Base-by-base conservation (phyloP, 23 tunicate species). In the Styela clava region DNA sequence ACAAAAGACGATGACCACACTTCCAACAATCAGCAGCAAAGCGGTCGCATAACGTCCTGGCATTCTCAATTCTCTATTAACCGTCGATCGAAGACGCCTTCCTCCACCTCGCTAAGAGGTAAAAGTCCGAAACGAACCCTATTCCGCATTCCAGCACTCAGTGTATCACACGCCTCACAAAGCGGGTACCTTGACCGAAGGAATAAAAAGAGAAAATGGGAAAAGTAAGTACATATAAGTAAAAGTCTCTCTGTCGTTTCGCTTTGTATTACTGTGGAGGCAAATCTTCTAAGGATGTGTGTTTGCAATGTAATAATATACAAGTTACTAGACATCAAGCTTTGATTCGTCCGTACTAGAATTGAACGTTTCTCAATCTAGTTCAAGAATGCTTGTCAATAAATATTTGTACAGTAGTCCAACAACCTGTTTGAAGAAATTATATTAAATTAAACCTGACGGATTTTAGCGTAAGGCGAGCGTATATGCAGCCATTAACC, bases 171-270 rank as follows among this genome's bases (percentile, higher is more conserved):
- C 61, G 88, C 86, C 18, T 67, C 89, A 1, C 97, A 92, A 36
- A 78, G 86, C 20, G 97, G 97, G 0, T 92, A 83, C 52, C 63
- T 92, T 85, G 91, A 92, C 35, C 68, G 83, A 34, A 64, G 88
- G 65, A 84, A 82, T 65, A 86, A 79, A 79, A 92, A 79, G 52
- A 92, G 87, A 62, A 83, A 86, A 52, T 92, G 97, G 97, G 97
- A 92, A 83, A 86, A 82, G 97, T 92, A 35, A 34, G 77, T 79
- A n/a, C n/a, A n/a, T n/a, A n/a, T n/a, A n/a, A n/a, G n/a, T n/a
- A n/a, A n/a, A n/a, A n/a, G n/a, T n/a, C n/a, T n/a, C n/a, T n/a
- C n/a, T n/a, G n/a, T n/a, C n/a, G n/a, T n/a, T n/a, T n/a, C n/a
- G n/a, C n/a, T n/a, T n/a, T n/a, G n/a, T n/a, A n/a, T n/a, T n/a